Evolutionary conservation across 2,888 invertebrate genomes (phyloP).

Genomic region (Neocrepidodera transversa): DNA sequence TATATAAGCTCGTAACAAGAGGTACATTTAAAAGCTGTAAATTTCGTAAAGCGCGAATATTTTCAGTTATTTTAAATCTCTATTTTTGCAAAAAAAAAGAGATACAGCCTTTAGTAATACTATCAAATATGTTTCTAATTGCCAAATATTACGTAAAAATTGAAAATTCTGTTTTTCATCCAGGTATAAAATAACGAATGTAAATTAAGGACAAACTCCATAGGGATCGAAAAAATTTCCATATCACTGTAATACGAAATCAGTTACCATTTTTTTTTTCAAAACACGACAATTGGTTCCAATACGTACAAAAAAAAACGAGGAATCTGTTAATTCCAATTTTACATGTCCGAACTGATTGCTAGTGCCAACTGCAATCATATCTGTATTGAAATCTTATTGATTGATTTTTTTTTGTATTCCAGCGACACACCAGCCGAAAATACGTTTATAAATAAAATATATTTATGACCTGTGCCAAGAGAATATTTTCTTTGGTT

Average conservation of each 20-base stretch:
- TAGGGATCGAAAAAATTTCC: not conserved
- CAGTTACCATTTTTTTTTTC: conserved; percentile 9
- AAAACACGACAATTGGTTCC: conserved; percentile 17
- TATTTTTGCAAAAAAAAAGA: too few relatives aligned
- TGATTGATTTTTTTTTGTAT: conserved; percentile 24
- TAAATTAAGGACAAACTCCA: conserved; percentile 7
- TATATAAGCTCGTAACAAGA: conserved; percentile 23
- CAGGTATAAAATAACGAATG: not conserved
- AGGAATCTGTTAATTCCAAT: conserved; percentile 26
- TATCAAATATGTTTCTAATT: too few relatives aligned
- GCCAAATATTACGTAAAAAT: too few relatives aligned
- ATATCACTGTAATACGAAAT: conserved; percentile 1
- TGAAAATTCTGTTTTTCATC: too few relatives aligned
- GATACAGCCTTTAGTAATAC: too few relatives aligned
- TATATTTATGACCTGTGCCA: too few relatives aligned
- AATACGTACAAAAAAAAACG: conserved; percentile 27
- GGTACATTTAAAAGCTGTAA: conserved; percentile 19
- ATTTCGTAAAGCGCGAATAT: conserved; percentile 16
- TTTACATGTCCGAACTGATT: conserved; percentile 28
- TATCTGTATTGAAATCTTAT: conserved; percentile 24
- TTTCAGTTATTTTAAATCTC: too few relatives aligned
- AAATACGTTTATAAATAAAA: too few relatives aligned
- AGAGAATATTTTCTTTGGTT: too few relatives aligned
- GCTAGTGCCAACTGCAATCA: conserved; percentile 26
- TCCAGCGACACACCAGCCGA: not conserved